A percentile compares a stretch with the other conserved stretches of the same genome.
These are phyloP conservation scores for Zophobas atratus DNA, from an alignment of 1,140 invertebrate genomes.

Conservation along the genomic window DNA sequence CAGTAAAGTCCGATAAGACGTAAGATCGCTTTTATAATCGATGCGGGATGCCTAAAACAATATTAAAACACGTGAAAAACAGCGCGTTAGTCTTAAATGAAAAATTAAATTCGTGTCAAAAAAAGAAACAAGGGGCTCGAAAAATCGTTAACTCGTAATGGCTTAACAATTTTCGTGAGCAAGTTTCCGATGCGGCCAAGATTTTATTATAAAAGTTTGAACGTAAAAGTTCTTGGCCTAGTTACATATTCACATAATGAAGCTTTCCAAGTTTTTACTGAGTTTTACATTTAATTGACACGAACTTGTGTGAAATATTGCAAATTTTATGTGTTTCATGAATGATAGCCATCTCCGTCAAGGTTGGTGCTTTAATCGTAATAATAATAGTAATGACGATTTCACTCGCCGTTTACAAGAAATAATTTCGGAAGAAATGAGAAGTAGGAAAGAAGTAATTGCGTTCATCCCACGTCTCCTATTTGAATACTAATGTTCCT, in stretches of 20 bases:
- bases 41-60: not conserved
- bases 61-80: not conserved
- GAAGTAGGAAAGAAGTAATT: conserved; percentile 27
- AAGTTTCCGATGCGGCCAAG: conserved; percentile 10
- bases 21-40: conserved; percentile 2
- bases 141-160: conserved; percentile 15
- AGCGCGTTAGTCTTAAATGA: not conserved
- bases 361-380: not conserved
- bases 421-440: conserved; percentile 31
- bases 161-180: not conserved
- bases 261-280: conserved; percentile 8
- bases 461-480: conserved; percentile 42
- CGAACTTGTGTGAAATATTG: conserved; percentile 8
- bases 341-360: not conserved
- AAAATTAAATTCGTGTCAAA: conserved; percentile 5
- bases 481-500: conserved; percentile 43
- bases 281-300: conserved; percentile 27
- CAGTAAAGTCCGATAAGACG: conserved; percentile 8
- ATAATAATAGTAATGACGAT: conserved; percentile 20
- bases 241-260: conserved; percentile 30
- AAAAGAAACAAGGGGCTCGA: conserved; percentile 6
- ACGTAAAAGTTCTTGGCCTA: conserved; percentile 20
- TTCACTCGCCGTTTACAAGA: conserved; percentile 22
- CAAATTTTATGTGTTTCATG: conserved; percentile 4
- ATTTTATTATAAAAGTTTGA: conserved; percentile 33